Percentiles rank a stretch among this genome's conserved stretches.
These are phyloP conservation scores for Andrena fulva DNA, from an alignment of 2,888 invertebrate genomes.

Conservation along the genomic window DNA sequence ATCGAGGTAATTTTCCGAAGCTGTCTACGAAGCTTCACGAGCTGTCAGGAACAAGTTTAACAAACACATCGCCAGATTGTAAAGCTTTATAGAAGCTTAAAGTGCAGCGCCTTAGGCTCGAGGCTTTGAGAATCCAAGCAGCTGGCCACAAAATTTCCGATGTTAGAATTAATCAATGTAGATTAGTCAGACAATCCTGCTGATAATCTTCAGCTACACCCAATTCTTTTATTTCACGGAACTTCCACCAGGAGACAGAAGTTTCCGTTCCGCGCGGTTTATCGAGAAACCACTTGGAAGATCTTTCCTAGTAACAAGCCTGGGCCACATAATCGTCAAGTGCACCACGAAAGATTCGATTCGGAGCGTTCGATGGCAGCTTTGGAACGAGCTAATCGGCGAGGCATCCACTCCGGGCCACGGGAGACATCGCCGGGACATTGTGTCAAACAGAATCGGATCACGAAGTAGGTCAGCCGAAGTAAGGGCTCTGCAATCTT, in stretches of 20 bases:
- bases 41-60: too few species aligned
- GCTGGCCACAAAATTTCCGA: too few species aligned
- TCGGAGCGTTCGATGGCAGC: conserved; percentile 22
- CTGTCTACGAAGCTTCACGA: background rate
- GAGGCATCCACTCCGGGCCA: conserved; percentile 20
- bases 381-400: conserved; percentile 47
- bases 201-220: too few species aligned
- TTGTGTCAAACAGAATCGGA: conserved; percentile 59
- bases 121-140: too few species aligned
- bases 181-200: too few species aligned
- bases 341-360: conserved; percentile 34
- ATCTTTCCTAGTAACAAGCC: background rate
- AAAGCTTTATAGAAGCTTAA: too few species aligned
- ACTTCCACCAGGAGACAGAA: background rate
- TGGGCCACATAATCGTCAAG: conserved; percentile 27
- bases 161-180: too few species aligned
- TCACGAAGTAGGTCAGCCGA: conserved; percentile 55
- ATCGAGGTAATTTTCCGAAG: background rate
- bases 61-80: too few species aligned
- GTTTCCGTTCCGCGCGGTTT: conserved; percentile 2
- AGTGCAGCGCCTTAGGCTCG: too few species aligned
- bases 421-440: conserved; percentile 33
- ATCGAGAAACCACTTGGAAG: background rate
- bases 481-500: conserved; percentile 48
- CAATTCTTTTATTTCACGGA: background rate